phyloP scores from a whole-genome alignment of 2,113 vertebrate genomes.

The Dissostichus mawsoni region DNA sequence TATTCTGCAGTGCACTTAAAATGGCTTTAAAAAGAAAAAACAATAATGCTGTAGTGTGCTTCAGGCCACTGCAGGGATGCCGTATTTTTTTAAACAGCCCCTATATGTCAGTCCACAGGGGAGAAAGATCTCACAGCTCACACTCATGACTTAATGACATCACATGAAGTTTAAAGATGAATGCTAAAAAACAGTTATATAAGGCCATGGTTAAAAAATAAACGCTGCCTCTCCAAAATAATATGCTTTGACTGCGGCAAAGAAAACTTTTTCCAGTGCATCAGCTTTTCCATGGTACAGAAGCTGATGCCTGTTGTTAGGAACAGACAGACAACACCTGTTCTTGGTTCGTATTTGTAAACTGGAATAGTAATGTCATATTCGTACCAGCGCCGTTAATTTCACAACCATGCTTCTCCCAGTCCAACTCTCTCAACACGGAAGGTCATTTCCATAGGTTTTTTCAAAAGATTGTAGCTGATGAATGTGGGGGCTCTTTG shows the following conservation, averaged over 20 bases:
- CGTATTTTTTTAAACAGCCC: neutral
- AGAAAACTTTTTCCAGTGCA: conserved; percentile 68
- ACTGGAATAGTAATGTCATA: conserved; percentile 52
- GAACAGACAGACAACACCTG: conserved; percentile 69
- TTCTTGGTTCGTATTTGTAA: conserved; percentile 62
- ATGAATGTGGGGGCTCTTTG: conserved; percentile 45
- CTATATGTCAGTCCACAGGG: neutral
- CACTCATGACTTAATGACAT: conserved; percentile 22
- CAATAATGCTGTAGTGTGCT: neutral
- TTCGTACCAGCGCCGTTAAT: conserved; percentile 40
- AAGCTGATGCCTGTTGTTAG: conserved; percentile 56
- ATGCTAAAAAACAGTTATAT: conserved; percentile 33
- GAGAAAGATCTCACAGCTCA: conserved; percentile 2
- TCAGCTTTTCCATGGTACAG: conserved; percentile 71
- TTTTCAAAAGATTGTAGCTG: conserved; percentile 24
- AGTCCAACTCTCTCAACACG: conserved; percentile 26
- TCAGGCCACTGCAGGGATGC: neutral
- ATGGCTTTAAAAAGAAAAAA: neutral
- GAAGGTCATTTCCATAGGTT: conserved; percentile 48
- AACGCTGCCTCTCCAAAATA: conserved; percentile 56
- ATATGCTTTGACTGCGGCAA: conserved; percentile 42
- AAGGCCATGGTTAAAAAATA: conserved; percentile 43
- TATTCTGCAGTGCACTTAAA: conserved; percentile 33
- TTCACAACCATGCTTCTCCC: conserved; percentile 18
- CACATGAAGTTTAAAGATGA: conserved; percentile 20